These are phyloP conservation scores for Platorchestia sp. DNA, from an alignment of 1,140 invertebrate genomes.

Conservation along the genomic window DNA sequence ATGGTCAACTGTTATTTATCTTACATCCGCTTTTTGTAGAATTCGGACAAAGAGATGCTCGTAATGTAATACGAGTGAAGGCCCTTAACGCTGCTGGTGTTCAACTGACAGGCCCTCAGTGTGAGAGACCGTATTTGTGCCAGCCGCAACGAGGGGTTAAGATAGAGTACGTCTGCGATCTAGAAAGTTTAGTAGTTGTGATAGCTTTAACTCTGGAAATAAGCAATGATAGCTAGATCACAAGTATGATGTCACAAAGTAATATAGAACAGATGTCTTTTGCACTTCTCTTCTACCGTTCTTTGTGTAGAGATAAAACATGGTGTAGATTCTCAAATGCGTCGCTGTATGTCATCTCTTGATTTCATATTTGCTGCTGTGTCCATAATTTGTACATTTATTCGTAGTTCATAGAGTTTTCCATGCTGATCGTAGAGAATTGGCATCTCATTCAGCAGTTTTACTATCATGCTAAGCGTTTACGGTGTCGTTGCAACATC, in stretches of 20 bases:
- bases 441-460: neutral
- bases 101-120: too few relatives aligned
- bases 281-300: conserved; percentile 32
- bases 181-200: conserved; percentile 41
- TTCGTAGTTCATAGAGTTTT: neutral
- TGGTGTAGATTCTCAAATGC: conserved; percentile 26
- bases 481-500: conserved; percentile 9
- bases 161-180: neutral
- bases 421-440: neutral
- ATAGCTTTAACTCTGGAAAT: conserved; percentile 44
- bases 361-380: conserved; percentile 17
- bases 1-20: neutral
- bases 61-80: neutral
- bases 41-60: neutral
- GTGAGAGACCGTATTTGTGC: too few relatives aligned
- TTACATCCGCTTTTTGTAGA: neutral
- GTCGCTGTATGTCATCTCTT: conserved; percentile 7
- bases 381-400: conserved; percentile 5
- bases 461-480: conserved; percentile 20
- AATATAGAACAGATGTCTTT: conserved; percentile 34
- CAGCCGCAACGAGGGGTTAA: neutral
- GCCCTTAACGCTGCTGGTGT: too few relatives aligned
- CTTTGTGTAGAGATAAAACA: conserved; percentile 16
- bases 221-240: conserved; percentile 47
- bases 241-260: conserved; percentile 50